Conservation (phyloP, 2,797 vertebrate species). For the Ceyx erithaca region DNA sequence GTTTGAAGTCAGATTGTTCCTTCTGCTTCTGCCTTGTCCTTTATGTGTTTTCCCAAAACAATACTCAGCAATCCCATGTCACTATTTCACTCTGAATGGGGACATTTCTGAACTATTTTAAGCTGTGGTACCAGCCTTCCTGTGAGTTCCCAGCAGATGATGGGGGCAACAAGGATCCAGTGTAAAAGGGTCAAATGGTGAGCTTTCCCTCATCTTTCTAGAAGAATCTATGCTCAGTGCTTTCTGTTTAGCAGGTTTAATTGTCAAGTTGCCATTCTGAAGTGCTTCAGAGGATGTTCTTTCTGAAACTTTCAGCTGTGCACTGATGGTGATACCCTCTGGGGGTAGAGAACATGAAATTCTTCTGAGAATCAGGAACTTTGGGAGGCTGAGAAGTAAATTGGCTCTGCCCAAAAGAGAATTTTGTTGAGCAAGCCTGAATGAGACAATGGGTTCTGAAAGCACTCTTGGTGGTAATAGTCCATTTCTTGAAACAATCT, state of each 20-base stretch:
- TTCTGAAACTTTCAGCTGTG: not conserved
- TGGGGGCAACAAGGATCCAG: not conserved
- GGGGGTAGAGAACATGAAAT: not conserved
- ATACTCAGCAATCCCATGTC: not conserved
- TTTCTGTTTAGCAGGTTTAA: not conserved
- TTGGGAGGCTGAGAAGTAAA: not conserved
- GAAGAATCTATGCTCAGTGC: not conserved
- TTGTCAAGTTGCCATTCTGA: not conserved
- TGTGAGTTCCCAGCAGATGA: not conserved
- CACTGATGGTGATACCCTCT: not conserved
- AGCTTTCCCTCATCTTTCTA: not conserved
- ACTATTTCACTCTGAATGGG: not conserved
- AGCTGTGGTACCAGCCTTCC: not conserved
- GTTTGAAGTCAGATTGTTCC: not conserved
- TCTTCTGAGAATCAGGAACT: not conserved
- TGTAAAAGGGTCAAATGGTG: too few species aligned
- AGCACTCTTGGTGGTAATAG: not conserved
- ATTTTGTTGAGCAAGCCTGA: not conserved
- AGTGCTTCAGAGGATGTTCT: not conserved
- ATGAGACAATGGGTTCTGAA: not conserved
- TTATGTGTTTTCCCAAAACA: not conserved
- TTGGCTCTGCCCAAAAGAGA: not conserved
- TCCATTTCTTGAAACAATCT: not conserved
- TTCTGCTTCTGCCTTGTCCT: not conserved
- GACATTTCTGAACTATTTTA: not conserved